Base-by-base conservation (phyloP, 2,113 vertebrate genomes). In the Chloropsis cyanopogon region DNA sequence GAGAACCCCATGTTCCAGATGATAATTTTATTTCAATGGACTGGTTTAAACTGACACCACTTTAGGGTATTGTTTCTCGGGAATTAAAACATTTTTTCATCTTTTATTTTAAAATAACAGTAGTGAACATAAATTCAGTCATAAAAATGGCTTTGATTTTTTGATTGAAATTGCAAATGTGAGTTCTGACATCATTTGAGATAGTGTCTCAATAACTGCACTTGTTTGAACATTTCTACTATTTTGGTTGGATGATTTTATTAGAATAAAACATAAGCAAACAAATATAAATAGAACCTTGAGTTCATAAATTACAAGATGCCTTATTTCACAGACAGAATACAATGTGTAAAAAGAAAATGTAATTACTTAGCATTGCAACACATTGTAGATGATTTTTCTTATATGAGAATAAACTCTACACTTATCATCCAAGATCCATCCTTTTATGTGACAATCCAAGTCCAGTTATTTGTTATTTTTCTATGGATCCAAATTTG, bases 151-250 rank as follows among this genome's bases (percentile, higher is more conserved):
- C 24, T 83, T 93, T 93, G 13, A 68, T 84, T 95, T 96, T 80
- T 81, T 78, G 33, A 93, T 52, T 95, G 68, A 89, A 83, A 56
- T 95, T 90, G n/a, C 28, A 88, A 21, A 28, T 70, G 49, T 52
- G 17, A 73, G 37, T 95, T 96, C 69, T 94, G 83, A 86, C 49
- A 86, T 86, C 65, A 39, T 77, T 77, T 95, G 80, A 78, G 12
- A 83, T 22, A 68, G 5, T 52, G 12, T 54, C 63, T 82, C 79
- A 90, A 86, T 84, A 59, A 60, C 25, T 65, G 17, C 29, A 57
- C 22, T 60, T 68, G 8, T 33, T 25, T 50, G 20, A 93, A 46
- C 11, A 42, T 78, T 90, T 86, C n/a, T 41, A 75, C 29, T 95
- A 52, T 42, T 93, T 96, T 54, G 49, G 37, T 94, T 70, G 49